phyloP scores from a whole-genome alignment of 2,113 vertebrate species.

The Macrotis lagotis region DNA sequence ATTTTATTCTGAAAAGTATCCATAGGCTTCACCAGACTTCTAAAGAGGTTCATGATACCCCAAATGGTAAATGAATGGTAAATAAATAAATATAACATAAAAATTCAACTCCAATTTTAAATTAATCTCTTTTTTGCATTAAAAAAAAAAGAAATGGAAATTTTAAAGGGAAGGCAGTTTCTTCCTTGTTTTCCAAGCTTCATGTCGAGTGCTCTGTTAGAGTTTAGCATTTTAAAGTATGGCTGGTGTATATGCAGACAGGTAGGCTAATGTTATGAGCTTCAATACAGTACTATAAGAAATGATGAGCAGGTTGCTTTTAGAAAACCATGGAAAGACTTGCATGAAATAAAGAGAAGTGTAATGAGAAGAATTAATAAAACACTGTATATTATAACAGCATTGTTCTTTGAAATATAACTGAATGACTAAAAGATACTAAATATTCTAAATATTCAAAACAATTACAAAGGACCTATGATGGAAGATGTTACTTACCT shows the following conservation, averaged over 20 bases:
- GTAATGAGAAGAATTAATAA: not conserved
- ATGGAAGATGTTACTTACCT: not conserved
- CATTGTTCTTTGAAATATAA: too few species aligned
- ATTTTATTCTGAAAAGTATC: not conserved
- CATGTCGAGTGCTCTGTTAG: not conserved
- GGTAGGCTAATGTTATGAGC: not conserved
- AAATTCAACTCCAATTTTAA: not conserved
- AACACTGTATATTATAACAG: not conserved
- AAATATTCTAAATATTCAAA: not conserved
- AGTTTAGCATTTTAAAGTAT: not conserved
- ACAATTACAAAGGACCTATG: not conserved
- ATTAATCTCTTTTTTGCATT: not conserved
- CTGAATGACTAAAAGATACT: too few species aligned
- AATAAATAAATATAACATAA: too few species aligned
- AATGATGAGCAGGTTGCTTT: not conserved
- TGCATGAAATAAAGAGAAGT: not conserved
- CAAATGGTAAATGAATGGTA: too few species aligned
- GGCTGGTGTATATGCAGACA: constrained; percentile 22
- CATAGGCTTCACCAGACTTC: not conserved
- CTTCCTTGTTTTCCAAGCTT: not conserved
- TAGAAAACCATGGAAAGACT: not conserved
- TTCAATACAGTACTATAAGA: not conserved
- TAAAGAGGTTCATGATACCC: not conserved
- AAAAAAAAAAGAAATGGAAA: constrained; percentile 9
- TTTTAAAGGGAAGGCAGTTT: constrained; percentile 9